Evolutionary conservation across 2,113 vertebrate species (phyloP), one percentile per base, ranked within the genome.

Genomic region (Siniperca knerii): DNA sequence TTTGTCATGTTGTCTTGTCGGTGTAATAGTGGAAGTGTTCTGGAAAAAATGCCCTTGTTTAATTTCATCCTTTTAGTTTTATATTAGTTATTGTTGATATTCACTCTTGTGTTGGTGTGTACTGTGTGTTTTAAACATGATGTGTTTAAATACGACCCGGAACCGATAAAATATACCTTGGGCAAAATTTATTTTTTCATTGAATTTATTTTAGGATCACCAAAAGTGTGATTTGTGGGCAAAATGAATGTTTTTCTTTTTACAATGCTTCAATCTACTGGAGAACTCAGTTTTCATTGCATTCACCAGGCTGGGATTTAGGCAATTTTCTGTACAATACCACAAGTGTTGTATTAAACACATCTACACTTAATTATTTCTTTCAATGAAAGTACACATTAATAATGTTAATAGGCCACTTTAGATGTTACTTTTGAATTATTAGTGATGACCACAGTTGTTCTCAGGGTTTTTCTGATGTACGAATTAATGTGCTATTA

Each of bases 1-100:
- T 94, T 93, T 91, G 83, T 91, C 90, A 93, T 89, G 91, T 90
- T 93, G 92, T 95, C 93, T 92, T 90, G 82, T 90, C 90, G 87
- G 87, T 92, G 92, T 94, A 84, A 90, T 91, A 85, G 90, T 94
- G 79, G 74, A 90, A 87, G 83, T 92, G 87, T 95, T 82, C 86
- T 91, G 65, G 70, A 83, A 79, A 81, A 87, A 91, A 84, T 82
- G 73, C 82, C 85, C 90, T 85, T 69, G 78, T 91, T 94, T 89
- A 78, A 84, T 89, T 91, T 90, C 82, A 88, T 90, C 77, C 71
- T 77, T 88, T 90, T 90, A 87, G 75, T 91, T 91, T 83, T 81
- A 75, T 85, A 86, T 90, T 85, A 79, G 83, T 79, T 87, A 87
- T 78, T 88, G 85, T 79, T 90, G 65, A 88, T 92, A 88, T 86